Percentiles rank a stretch among this genome's conserved stretches.
Evolutionary conservation across 2,888 invertebrate species (phyloP).

Genomic region (Cristatella mucedo): DNA sequence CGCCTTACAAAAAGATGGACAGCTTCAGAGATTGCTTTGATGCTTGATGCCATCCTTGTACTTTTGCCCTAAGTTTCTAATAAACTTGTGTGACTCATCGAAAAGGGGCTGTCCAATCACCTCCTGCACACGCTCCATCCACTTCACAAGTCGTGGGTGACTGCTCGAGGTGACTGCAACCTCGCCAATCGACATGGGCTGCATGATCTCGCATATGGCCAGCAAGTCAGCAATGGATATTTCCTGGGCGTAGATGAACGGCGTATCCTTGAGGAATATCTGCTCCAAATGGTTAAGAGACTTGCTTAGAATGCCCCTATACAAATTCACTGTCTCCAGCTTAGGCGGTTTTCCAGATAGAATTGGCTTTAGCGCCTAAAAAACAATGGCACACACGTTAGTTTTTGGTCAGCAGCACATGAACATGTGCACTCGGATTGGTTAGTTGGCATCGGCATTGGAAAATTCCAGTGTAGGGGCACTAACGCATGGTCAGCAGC

Average conservation of each 20-base stretch:
- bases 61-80: no score
- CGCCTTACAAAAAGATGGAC: no score
- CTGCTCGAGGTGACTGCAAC: slow-evolving; percentile 18
- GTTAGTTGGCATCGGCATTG: no score
- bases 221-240: slow-evolving; percentile 30
- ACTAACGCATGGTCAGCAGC: no score
- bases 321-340: slow-evolving; percentile 17
- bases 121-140: slow-evolving; percentile 23
- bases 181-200: slow-evolving; percentile 22
- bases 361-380: slow-evolving; percentile 24
- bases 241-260: slow-evolving; percentile 22
- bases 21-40: no score
- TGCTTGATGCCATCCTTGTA: no score
- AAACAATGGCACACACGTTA: no score
- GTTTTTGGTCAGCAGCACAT: no score
- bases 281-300: slow-evolving; percentile 17
- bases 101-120: slow-evolving; percentile 18
- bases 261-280: slow-evolving; percentile 21
- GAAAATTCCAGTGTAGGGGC: no score
- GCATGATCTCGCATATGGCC: slow-evolving; percentile 27
- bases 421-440: no score
- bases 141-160: slow-evolving; percentile 21
- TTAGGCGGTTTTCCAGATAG: slow-evolving; percentile 19
- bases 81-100: slow-evolving; percentile 20
- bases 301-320: slow-evolving; percentile 13